Base-by-base conservation (phyloP, 2,113 vertebrate species). In the Sclerurus mexicanus region DNA sequence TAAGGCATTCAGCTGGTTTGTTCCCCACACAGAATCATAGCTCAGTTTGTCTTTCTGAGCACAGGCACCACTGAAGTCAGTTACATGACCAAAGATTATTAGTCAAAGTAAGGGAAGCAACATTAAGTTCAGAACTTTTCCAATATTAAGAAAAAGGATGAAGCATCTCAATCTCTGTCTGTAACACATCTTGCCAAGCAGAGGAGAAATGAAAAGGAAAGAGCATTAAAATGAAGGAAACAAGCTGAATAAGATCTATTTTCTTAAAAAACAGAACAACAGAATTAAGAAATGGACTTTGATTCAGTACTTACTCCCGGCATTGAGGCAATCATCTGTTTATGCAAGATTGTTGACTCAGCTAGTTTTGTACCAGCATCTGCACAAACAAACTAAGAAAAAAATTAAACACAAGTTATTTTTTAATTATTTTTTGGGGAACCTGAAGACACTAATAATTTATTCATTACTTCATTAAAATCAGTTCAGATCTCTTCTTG, bases 321-420 rank as follows among this genome's bases (percentile, higher is more conserved):
- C 89, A 99, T 90, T 24, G 99, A 99, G 17, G 98, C 96, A 86
- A 99, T 99, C 99, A 99, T 99, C 98, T 99, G 99, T 97, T 99
- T 99, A 96, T 99, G 99, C 82, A 99, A 98, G 97, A 99, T 99
- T 81, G 99, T 99, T 68, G 99, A 99, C 96, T 99, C 99, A 46
- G 99, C 98, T 62, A 99, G 98, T 88, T 99, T 98, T 72, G 99
- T 99, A 79, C 99, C 99, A 77, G 99, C 99, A 98, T 99, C 99
- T 97, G 99, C 98, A 97, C 99, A 99, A 97, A 99, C 98, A 98
- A 99, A 99, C 99, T 99, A 95, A 96, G 93, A 97, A 97, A 96
- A 50, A 94, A 95, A 96, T 95, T 68, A 97, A 97, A 97, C 72
- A 76, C 55, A 64, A 91, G 81, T 92, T 97, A 93, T 66, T 96